Conservation (phyloP, 2,113 vertebrate species). For the Nothobranchius furzeri region DNA sequence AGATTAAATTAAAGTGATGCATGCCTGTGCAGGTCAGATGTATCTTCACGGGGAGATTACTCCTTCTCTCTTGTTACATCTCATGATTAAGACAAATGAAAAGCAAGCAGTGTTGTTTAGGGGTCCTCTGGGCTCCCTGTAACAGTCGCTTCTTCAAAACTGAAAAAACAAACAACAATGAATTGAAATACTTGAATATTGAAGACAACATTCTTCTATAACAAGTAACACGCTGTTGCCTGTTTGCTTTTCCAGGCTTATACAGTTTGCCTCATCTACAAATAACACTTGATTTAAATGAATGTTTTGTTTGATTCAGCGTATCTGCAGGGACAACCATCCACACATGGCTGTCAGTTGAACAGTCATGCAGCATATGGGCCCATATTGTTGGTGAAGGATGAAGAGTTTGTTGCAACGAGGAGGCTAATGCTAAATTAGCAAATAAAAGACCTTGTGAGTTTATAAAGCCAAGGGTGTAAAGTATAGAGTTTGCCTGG, state of each 20-base stretch:
- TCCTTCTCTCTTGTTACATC: constrained; percentile 16
- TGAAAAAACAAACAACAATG: constrained; percentile 25
- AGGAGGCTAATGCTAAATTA: constrained; percentile 37
- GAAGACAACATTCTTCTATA: constrained; percentile 15
- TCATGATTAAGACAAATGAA: constrained; percentile 45
- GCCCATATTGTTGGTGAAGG: constrained; percentile 16
- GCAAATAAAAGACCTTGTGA: constrained; percentile 15
- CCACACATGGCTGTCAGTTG: constrained; percentile 7
- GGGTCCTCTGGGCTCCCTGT: constrained; percentile 11
- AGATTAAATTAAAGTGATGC: constrained; percentile 17
- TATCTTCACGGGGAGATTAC: constrained; percentile 9
- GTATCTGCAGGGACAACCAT: constrained; percentile 28
- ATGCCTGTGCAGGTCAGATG: constrained; percentile 14
- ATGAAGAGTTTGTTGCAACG: constrained; percentile 22
- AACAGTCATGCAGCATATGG: constrained; percentile 37
- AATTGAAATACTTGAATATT: constrained; percentile 16
- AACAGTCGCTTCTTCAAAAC: constrained; percentile 11
- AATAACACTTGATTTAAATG: constrained; percentile 15
- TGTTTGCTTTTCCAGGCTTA: neutral
- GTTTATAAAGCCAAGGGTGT: constrained; percentile 14
- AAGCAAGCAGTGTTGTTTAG: constrained; percentile 15
- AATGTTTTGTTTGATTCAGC: constrained; percentile 11
- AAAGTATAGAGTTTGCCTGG: neutral
- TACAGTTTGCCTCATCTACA: neutral
- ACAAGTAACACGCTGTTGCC: neutral